These are phyloP conservation scores for Cheilosia urbana DNA, from an alignment of 2,888 invertebrate species.

Conservation along the genomic window DNA sequence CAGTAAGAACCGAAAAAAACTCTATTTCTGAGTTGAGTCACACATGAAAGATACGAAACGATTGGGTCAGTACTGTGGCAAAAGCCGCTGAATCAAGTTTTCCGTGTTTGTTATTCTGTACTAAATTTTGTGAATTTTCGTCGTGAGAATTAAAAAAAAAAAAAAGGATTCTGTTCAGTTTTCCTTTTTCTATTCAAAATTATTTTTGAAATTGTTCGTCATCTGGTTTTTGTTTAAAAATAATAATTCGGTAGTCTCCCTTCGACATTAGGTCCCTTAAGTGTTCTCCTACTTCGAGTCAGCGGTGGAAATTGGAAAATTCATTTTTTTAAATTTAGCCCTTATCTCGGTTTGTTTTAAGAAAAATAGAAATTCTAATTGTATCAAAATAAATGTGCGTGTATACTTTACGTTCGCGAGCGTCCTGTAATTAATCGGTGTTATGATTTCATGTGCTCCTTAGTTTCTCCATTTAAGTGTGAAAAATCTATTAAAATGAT, in stretches of 20 bases:
- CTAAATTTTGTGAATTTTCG: constrained; percentile 68
- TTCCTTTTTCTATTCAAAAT: background rate
- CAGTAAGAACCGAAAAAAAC: constrained; percentile 26
- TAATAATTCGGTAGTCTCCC: background rate
- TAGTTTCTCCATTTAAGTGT: constrained; percentile 24
- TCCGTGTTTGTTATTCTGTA: constrained; percentile 70
- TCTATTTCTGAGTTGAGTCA: constrained; percentile 71
- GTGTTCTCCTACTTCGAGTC: constrained; percentile 35
- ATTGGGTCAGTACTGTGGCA: constrained; percentile 73
- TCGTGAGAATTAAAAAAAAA: constrained; percentile 55
- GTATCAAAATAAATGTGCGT: constrained; percentile 53
- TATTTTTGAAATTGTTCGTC: background rate
- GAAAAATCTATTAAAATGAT: background rate
- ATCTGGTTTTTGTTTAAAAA: background rate
- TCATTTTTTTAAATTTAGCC: background rate
- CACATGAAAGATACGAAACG: constrained; percentile 63
- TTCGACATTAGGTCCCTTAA: constrained; percentile 20
- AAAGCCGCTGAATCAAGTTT: constrained; percentile 75
- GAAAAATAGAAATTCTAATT: background rate
- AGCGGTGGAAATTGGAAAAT: constrained; percentile 50
- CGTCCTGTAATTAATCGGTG: constrained; percentile 29
- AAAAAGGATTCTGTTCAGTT: constrained; percentile 5
- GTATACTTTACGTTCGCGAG: constrained; percentile 1
- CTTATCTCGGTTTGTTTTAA: background rate
- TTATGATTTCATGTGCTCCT: constrained; percentile 2